phyloP scores from a whole-genome alignment of 2,797 vertebrate species.

The Acrocephalus scirpaceus region DNA sequence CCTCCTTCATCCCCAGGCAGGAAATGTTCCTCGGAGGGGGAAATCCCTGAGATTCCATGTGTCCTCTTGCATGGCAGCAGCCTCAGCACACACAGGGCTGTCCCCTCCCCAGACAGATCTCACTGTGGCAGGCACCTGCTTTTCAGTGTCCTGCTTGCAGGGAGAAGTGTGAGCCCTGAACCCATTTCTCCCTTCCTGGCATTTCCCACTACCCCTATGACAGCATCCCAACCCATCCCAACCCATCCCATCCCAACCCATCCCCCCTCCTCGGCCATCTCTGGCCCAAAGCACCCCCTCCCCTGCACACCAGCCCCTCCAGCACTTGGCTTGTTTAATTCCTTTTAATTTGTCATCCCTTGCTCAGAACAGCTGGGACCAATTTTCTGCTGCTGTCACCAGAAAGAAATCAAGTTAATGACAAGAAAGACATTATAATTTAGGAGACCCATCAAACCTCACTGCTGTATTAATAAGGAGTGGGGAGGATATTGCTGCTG shows the following conservation, averaged over 20 bases:
- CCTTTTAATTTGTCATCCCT: neutral
- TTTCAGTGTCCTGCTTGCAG: neutral
- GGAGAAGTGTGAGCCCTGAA: fast-evolving
- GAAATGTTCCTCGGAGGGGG: neutral
- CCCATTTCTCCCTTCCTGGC: neutral
- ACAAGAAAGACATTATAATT: constrained; percentile 38
- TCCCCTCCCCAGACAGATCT: neutral
- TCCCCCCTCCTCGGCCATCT: too few relatives aligned
- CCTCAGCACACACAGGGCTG: neutral
- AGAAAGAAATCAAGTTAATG: constrained; percentile 59
- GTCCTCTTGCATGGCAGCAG: neutral
- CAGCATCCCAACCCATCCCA: neutral
- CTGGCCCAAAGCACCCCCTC: neutral
- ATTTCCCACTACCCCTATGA: neutral
- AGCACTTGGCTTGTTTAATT: neutral
- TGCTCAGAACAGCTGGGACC: constrained; percentile 35
- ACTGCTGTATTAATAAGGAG: neutral
- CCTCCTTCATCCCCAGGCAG: neutral
- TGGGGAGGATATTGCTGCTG: neutral
- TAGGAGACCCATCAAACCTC: neutral
- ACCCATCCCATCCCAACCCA: neutral
- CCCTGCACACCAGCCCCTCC: neutral
- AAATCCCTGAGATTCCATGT: fast-evolving
- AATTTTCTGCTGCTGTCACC: constrained; percentile 36
- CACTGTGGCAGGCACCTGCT: neutral